Evolutionary conservation across 1,140 invertebrate genomes (phyloP).

Genomic region (Dendrolimus punctatus): DNA sequence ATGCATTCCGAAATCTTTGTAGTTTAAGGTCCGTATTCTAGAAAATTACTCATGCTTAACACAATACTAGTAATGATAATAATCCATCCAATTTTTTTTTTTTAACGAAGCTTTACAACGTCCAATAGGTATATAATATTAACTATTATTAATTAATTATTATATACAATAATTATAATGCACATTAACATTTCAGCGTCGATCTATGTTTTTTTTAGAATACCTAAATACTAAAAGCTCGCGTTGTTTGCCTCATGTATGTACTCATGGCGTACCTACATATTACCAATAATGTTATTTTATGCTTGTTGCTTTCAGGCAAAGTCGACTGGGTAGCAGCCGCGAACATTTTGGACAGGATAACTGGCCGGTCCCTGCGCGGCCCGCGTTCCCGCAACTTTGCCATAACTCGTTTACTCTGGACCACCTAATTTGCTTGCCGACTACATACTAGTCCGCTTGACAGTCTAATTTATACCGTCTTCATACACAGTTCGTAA

Average conservation of each 20-base stretch:
- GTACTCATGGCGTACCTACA: background rate
- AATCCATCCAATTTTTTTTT: too few species aligned
- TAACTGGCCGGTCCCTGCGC: conserved; percentile 17
- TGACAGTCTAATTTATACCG: conserved; percentile 34
- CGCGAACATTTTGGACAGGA: conserved; percentile 14
- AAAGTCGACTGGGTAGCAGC: background rate
- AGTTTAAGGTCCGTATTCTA: too few species aligned
- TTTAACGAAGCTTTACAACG: too few species aligned
- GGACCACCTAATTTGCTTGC: conserved; percentile 53
- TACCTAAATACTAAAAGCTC: too few species aligned
- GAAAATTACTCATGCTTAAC: background rate
- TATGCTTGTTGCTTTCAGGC: conserved; percentile 10
- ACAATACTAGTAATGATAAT: too few species aligned
- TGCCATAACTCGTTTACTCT: conserved; percentile 51
- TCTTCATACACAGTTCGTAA: conserved; percentile 14
- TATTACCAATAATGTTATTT: conserved; percentile 11
- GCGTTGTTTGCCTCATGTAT: background rate
- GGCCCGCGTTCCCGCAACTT: conserved; percentile 30
- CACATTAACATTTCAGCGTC: too few species aligned
- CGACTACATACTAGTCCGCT: conserved; percentile 28
- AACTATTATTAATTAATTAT: too few species aligned
- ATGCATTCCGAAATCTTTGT: too few species aligned
- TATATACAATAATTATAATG: too few species aligned
- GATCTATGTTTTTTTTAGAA: too few species aligned
- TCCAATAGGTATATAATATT: too few species aligned